phyloP scores from a whole-genome alignment of 2,888 invertebrate genomes.

The Oithona nana region DNA sequence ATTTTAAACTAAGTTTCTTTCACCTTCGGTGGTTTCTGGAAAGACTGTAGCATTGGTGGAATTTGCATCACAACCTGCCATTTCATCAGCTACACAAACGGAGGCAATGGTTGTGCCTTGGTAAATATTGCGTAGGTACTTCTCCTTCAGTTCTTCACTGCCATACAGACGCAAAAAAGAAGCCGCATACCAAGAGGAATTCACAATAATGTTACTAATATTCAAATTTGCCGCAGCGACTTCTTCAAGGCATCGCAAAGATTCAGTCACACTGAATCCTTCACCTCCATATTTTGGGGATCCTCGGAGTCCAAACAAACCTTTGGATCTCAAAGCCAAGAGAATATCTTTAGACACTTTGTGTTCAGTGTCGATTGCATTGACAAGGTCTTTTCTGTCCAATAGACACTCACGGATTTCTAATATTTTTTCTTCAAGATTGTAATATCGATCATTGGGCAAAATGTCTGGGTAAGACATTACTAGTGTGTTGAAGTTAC shows the following conservation, averaged over 20 bases:
- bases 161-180: not conserved
- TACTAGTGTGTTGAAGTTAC: not conserved
- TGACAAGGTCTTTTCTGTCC: not conserved
- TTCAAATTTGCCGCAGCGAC: not conserved
- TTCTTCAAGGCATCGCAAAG: not conserved
- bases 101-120: not conserved
- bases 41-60: not conserved
- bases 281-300: not conserved
- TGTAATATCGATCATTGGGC: conserved; percentile 6
- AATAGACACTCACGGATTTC: not conserved
- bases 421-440: not conserved
- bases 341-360: not conserved
- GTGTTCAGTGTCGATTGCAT: not conserved
- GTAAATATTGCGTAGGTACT: not conserved
- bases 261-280: not conserved
- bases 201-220: not conserved
- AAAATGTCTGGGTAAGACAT: conserved; percentile 8
- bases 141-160: not conserved
- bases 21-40: not conserved
- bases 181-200: not conserved
- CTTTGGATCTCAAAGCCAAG: not conserved
- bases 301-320: not conserved
- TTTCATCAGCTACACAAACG: not conserved
- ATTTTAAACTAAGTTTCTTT: not conserved
- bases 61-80: not conserved